These are phyloP conservation scores for Melieria omissa DNA, from an alignment of 2,888 invertebrate species.

Conservation along the genomic window DNA sequence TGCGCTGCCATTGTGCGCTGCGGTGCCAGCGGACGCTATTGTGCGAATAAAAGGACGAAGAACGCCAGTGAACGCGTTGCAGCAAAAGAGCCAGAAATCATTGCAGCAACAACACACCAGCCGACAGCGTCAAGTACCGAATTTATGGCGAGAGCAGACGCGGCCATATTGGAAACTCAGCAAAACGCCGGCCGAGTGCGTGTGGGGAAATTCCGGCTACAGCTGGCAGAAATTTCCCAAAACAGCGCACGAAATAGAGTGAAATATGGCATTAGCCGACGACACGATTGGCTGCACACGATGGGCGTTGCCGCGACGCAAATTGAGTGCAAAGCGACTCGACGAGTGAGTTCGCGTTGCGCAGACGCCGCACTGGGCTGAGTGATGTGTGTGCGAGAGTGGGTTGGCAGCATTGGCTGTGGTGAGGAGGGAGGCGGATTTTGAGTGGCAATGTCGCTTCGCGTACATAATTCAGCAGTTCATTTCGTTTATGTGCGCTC, in stretches of 20 bases:
- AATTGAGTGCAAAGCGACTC: neutral
- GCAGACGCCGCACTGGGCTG: neutral
- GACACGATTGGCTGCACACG: slow-evolving; percentile 44
- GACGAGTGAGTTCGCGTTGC: slow-evolving; percentile 3
- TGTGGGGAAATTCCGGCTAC: slow-evolving; percentile 8
- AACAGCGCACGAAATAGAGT: slow-evolving; percentile 36
- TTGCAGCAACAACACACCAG: slow-evolving; percentile 40
- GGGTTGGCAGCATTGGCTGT: too few relatives aligned
- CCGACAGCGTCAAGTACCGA: slow-evolving; percentile 25
- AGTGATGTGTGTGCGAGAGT: neutral
- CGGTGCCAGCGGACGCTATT: slow-evolving; percentile 23
- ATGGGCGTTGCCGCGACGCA: slow-evolving; percentile 48
- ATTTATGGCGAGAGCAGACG: slow-evolving; percentile 39
- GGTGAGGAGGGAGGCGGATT: too few relatives aligned
- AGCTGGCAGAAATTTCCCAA: slow-evolving; percentile 16
- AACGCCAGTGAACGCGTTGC: slow-evolving; percentile 45
- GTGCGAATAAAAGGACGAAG: slow-evolving; percentile 26
- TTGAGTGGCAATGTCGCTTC: slow-evolving; percentile 2
- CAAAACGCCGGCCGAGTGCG: slow-evolving; percentile 33
- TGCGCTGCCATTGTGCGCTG: neutral
- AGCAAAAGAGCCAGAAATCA: slow-evolving; percentile 29
- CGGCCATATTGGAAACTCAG: slow-evolving; percentile 49
- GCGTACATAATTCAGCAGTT: slow-evolving; percentile 62
- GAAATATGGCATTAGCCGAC: slow-evolving; percentile 10
- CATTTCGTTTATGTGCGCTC: slow-evolving; percentile 57